These are phyloP conservation scores for Saccostrea cuccullata DNA, from an alignment of 1,140 invertebrate species.

Conservation along the genomic window DNA sequence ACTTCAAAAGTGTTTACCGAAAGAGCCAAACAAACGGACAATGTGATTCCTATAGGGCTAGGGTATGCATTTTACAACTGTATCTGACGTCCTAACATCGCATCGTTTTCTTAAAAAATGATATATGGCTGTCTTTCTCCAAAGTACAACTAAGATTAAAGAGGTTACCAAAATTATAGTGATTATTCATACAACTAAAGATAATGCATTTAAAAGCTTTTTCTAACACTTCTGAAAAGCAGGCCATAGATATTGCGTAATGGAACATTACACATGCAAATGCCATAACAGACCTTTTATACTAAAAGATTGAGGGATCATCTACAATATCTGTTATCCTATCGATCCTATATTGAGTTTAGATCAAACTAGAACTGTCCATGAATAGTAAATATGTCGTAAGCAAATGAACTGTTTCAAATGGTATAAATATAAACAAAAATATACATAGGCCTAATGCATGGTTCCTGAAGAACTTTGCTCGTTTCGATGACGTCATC, in stretches of 20 bases:
- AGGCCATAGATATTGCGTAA: slow-evolving; percentile 7
- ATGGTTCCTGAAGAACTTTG: background rate
- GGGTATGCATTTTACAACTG: no score
- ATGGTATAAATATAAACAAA: background rate
- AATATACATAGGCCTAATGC: background rate
- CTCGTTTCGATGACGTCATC: no score
- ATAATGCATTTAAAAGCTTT: slow-evolving; percentile 29
- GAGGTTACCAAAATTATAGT: background rate
- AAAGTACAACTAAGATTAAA: no score
- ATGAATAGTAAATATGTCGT: background rate
- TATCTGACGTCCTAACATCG: no score
- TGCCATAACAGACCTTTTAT: background rate
- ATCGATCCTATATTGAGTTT: background rate
- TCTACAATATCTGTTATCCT: background rate
- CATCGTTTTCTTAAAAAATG: no score
- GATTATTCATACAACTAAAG: background rate
- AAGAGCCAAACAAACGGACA: no score
- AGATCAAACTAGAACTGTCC: no score
- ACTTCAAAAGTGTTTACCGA: no score
- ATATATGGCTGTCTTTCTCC: no score
- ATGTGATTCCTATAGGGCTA: no score
- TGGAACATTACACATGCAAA: background rate
- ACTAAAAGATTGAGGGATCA: background rate
- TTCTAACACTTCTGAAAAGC: background rate
- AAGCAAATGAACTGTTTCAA: background rate